Conservation (phyloP, 2,797 vertebrate genomes). For the Huso huso region DNA sequence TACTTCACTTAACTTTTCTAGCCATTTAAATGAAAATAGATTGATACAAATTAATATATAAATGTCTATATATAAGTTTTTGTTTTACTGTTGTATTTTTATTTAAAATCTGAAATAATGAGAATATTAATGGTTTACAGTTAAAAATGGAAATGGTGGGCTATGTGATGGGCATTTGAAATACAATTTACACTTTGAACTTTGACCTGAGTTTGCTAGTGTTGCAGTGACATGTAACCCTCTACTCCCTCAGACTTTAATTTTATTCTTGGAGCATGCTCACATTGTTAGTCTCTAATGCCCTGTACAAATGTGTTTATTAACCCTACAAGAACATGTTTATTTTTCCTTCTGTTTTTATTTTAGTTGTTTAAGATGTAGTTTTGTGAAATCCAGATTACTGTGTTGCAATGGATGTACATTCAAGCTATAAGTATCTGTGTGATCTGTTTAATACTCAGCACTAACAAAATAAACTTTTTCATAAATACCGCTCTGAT, state of each 20-base stretch:
- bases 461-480: conserved; percentile 66
- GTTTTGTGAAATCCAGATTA: conserved; percentile 47
- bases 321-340: conserved; percentile 9
- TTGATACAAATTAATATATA: too few species aligned
- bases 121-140: conserved; percentile 40
- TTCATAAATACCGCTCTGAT: conserved; percentile 35
- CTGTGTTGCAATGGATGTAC: conserved; percentile 52
- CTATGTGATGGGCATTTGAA: conserved; percentile 12
- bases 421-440: conserved; percentile 60
- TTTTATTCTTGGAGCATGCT: conserved; percentile 57
- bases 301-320: conserved; percentile 33
- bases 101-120: too few species aligned
- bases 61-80: too few species aligned
- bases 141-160: conserved; percentile 11
- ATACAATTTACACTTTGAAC: conserved; percentile 6
- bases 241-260: conserved; percentile 18
- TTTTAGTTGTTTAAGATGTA: conserved; percentile 51
- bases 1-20: too few species aligned
- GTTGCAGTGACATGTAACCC: conserved; percentile 9
- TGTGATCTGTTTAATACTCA: conserved; percentile 67
- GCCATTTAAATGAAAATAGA: too few species aligned
- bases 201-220: conserved; percentile 16
- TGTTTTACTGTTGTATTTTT: too few species aligned
- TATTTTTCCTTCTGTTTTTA: conserved; percentile 36
- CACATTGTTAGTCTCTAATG: conserved; percentile 58